Evolutionary conservation across 2,888 invertebrate species (phyloP).

Genomic region (Polyommatus iphigenia): DNA sequence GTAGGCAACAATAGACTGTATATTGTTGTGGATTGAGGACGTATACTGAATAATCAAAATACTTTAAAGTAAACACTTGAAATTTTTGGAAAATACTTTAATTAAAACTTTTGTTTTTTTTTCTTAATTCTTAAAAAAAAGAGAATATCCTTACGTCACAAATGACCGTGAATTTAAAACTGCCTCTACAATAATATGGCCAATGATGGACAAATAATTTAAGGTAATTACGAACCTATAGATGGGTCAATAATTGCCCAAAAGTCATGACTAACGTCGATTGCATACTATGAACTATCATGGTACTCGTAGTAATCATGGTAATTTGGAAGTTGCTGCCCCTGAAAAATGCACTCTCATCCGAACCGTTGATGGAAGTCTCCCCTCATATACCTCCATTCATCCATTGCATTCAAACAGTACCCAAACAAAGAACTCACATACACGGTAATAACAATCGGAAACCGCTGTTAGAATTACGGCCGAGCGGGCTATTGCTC

Average conservation of each 20-base stretch:
- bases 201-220: too few relatives aligned
- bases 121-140: too few relatives aligned
- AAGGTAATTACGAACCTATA: neutral
- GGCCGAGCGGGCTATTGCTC: slow-evolving; percentile 63
- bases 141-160: too few relatives aligned
- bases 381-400: slow-evolving; percentile 6
- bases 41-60: neutral
- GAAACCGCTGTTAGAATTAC: slow-evolving; percentile 61
- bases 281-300: too few relatives aligned
- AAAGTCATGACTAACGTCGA: too few relatives aligned
- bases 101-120: too few relatives aligned
- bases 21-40: neutral
- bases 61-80: too few relatives aligned
- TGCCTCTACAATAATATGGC: neutral
- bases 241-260: too few relatives aligned
- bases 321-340: too few relatives aligned
- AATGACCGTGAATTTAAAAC: too few relatives aligned
- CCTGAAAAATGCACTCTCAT: neutral
- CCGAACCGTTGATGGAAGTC: neutral
- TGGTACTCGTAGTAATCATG: too few relatives aligned
- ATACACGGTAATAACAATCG: slow-evolving; percentile 67
- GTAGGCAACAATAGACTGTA: neutral
- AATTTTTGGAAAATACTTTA: too few relatives aligned
- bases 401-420: slow-evolving; percentile 28
- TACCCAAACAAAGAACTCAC: slow-evolving; percentile 34